phyloP scores from a whole-genome alignment of 2,113 vertebrate genomes.

The chimpanzee (Pan troglodytes) region NHGRI_mPanTro3-v2.1_pri NC_072403.2:174983501-174984000 shows the following conservation, averaged over 20 bases:
- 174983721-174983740: not conserved
- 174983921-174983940: fast-evolving
- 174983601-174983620: not conserved
- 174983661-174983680: not conserved
- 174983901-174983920: not conserved
- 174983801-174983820: fast-evolving
- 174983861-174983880: not conserved
- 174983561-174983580: not conserved
- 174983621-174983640: not conserved
- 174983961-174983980: not conserved
- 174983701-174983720: not conserved
- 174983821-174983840: not conserved
- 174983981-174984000: too few species aligned
- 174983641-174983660: too few species aligned
- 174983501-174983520: not conserved
- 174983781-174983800: too few species aligned
- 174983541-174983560: not conserved
- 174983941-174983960: not conserved
- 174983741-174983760: not conserved
- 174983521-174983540: not conserved
- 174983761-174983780: not conserved
- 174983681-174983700: not conserved
- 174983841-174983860: too few species aligned
- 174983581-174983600: not conserved
- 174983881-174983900: not conserved